Conservation (phyloP, 2,797 vertebrate species). For the Rhinichthys osculus region DNA sequence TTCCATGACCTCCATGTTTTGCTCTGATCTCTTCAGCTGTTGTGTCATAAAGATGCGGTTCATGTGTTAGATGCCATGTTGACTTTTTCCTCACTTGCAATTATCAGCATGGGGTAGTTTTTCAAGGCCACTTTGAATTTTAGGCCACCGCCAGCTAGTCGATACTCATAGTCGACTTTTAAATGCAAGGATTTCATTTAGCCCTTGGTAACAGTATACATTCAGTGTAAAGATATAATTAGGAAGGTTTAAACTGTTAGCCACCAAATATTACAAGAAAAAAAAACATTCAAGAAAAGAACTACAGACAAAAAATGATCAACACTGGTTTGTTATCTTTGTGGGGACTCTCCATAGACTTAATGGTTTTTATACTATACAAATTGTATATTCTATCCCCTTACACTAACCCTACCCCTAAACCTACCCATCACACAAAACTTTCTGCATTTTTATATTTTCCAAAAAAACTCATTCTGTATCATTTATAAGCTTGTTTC, state of each 20-base stretch:
- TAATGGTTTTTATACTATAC: too few relatives aligned
- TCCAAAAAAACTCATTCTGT: too few relatives aligned
- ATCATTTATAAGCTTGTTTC: too few relatives aligned
- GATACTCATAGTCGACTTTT: background rate
- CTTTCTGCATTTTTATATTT: too few relatives aligned
- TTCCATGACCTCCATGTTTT: conserved; percentile 63
- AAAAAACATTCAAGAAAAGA: background rate
- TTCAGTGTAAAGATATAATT: background rate
- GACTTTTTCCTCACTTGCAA: conserved; percentile 38
- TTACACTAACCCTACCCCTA: too few relatives aligned
- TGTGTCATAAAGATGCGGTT: conserved; percentile 65
- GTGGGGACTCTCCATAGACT: too few relatives aligned
- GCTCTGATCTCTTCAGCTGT: conserved; percentile 71
- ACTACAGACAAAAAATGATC: too few relatives aligned
- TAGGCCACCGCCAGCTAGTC: background rate
- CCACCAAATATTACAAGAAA: background rate
- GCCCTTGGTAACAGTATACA: background rate
- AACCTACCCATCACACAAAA: too few relatives aligned
- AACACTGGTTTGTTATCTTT: too few relatives aligned
- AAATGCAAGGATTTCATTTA: background rate
- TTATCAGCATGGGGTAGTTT: conserved; percentile 31
- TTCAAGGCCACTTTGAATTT: conserved; percentile 39
- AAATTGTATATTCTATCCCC: too few relatives aligned
- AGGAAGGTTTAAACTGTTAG: background rate
- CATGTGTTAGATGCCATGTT: conserved; percentile 39